phyloP scores from a whole-genome alignment of 1,140 invertebrate genomes.

The Drosophila chauvacae region DNA sequence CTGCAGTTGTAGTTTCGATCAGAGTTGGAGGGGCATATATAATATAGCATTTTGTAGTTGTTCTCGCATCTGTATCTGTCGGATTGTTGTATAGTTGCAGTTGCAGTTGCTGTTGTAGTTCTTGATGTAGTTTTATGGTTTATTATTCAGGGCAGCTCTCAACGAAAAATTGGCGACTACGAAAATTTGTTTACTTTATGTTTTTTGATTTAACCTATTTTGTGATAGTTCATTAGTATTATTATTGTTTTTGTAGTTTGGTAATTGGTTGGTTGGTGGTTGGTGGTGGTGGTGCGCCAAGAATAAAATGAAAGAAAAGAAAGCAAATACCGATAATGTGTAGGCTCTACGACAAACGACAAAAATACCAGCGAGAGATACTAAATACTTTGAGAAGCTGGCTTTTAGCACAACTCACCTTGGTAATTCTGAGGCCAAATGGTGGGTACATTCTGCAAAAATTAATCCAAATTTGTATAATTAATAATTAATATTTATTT shows the following conservation, averaged over 20 bases:
- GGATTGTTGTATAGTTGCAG: constrained; percentile 35
- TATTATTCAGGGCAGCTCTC: constrained; percentile 67
- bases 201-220: constrained; percentile 49
- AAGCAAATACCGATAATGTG: constrained; percentile 70
- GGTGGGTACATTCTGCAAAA: constrained; percentile 83
- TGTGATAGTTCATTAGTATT: constrained; percentile 36
- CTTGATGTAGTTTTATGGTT: constrained; percentile 49
- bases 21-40: constrained; percentile 51
- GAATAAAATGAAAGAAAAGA: constrained; percentile 70
- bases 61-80: constrained; percentile 34
- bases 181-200: constrained; percentile 67
- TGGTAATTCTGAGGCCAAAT: constrained; percentile 85
- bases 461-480: background rate
- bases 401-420: constrained; percentile 73
- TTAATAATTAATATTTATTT: background rate
- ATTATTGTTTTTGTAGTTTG: constrained; percentile 38
- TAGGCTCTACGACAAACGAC: constrained; percentile 46
- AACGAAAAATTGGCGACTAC: constrained; percentile 77
- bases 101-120: constrained; percentile 9
- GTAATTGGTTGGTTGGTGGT: constrained; percentile 41
- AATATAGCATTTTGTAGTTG: constrained; percentile 28
- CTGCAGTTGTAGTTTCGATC: constrained; percentile 36
- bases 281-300: constrained; percentile 55
- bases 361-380: constrained; percentile 40
- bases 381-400: constrained; percentile 21